phyloP scores from a whole-genome alignment of 1,140 invertebrate genomes.

The Globodera ellingtonae region DNA sequence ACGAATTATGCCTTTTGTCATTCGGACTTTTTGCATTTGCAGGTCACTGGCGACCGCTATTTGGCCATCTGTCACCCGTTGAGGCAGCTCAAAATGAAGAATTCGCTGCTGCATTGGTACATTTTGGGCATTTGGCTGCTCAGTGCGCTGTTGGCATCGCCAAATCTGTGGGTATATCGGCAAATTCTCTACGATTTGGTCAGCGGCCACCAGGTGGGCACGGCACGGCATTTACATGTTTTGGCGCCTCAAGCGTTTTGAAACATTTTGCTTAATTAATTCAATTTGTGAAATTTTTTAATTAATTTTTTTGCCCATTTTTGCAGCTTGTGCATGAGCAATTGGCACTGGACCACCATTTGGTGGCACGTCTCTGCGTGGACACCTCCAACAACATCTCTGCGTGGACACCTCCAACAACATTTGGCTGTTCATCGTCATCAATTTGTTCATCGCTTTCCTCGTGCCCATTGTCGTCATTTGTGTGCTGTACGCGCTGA shows the following conservation, averaged over 20 bases:
- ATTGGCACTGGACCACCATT: conserved; percentile 30
- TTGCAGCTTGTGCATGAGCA: too few species aligned
- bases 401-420: conserved; percentile 58
- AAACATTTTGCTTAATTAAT: too few species aligned
- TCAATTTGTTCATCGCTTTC: conserved; percentile 62
- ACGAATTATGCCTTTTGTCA: too few species aligned
- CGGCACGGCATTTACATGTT: neutral
- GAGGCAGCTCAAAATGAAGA: conserved; percentile 49
- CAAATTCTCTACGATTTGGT: conserved; percentile 33
- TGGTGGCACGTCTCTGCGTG: conserved; percentile 50
- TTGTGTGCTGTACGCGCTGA: conserved; percentile 54
- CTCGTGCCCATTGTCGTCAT: conserved; percentile 58
- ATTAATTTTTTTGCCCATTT: too few species aligned
- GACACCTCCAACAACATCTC: conserved; percentile 56
- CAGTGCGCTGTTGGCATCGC: conserved; percentile 51
- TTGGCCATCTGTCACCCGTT: conserved; percentile 63
- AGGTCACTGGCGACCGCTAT: conserved; percentile 55
- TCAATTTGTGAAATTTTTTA: too few species aligned
- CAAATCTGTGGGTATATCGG: conserved; percentile 53
- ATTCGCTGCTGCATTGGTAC: conserved; percentile 52
- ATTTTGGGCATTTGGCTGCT: conserved; percentile 57
- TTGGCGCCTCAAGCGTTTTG: neutral
- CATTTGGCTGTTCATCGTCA: conserved; percentile 55
- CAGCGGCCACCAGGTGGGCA: conserved; percentile 9
- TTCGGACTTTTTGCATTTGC: neutral